Conservation (phyloP, 1,140 invertebrate genomes). For the Brachionus plicatilis region DNA sequence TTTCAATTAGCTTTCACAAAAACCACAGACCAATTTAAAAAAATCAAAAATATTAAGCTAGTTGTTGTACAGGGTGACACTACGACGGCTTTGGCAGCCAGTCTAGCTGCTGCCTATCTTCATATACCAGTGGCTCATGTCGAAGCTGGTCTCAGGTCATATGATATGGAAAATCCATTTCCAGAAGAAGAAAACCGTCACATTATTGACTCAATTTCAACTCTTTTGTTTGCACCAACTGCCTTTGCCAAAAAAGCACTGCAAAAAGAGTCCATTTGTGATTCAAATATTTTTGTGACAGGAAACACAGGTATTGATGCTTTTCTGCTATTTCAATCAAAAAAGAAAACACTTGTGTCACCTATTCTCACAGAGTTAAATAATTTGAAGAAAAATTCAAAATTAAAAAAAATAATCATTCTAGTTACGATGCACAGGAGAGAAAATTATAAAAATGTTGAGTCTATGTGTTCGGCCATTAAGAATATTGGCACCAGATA, state of each 20-base stretch:
- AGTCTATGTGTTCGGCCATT: neutral
- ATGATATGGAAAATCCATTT: neutral
- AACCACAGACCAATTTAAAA: neutral
- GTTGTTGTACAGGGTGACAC: neutral
- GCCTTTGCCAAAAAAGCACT: neutral
- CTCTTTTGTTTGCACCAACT: neutral
- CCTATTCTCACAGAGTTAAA: neutral
- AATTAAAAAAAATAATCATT: neutral
- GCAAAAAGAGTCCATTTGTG: neutral
- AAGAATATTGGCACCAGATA: neutral
- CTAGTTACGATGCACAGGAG: neutral
- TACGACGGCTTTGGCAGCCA: neutral
- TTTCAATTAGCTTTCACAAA: neutral
- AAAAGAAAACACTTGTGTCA: neutral
- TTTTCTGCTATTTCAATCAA: neutral
- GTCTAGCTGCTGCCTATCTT: neutral
- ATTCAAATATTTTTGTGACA: neutral
- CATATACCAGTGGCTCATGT: neutral
- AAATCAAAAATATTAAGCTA: neutral
- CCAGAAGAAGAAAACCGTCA: neutral
- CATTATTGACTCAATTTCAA: neutral
- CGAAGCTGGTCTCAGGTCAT: conserved; percentile 1
- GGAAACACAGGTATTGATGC: neutral
- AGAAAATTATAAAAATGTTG: neutral
- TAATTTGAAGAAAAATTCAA: neutral